These are phyloP conservation scores for Heterohyrax brucei DNA, from an alignment of 2,797 vertebrate genomes.

Conservation along the genomic window DNA sequence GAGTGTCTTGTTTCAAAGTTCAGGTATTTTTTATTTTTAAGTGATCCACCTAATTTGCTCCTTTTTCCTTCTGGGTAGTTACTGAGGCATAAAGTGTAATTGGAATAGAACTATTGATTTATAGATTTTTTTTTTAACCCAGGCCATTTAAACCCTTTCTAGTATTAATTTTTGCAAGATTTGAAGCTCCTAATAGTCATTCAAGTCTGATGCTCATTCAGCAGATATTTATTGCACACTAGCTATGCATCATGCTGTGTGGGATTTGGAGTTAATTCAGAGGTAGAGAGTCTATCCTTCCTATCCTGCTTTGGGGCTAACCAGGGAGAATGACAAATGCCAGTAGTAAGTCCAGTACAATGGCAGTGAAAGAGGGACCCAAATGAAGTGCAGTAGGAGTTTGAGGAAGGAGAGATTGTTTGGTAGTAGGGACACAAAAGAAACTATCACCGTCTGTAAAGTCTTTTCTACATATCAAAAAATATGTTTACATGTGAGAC, in stretches of 20 bases:
- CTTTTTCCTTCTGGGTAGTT: neutral
- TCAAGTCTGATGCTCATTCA: conserved; percentile 56
- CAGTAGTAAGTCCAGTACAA: neutral
- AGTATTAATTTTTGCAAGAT: conserved; percentile 46
- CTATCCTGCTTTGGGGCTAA: conserved; percentile 13
- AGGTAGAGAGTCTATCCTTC: conserved; percentile 14
- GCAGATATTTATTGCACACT: conserved; percentile 1
- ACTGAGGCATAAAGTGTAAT: neutral
- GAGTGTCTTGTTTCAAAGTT: conserved; percentile 57
- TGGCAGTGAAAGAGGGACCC: conserved; percentile 14
- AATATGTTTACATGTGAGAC: neutral
- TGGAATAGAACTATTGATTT: neutral
- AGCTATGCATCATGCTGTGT: neutral
- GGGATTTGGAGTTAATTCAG: conserved; percentile 24
- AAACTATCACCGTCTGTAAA: conserved; percentile 16
- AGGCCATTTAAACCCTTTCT: conserved; percentile 19
- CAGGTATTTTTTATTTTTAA: neutral
- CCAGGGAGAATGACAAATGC: conserved; percentile 10
- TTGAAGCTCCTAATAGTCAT: conserved; percentile 8
- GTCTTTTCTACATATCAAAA: neutral
- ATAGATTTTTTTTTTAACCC: neutral
- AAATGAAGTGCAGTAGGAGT: neutral
- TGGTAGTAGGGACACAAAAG: neutral
- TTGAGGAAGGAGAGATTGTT: conserved; percentile 1
- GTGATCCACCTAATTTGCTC: neutral